Conservation (phyloP, 2,888 invertebrate species). For the Sphaeridia pumilis region DNA sequence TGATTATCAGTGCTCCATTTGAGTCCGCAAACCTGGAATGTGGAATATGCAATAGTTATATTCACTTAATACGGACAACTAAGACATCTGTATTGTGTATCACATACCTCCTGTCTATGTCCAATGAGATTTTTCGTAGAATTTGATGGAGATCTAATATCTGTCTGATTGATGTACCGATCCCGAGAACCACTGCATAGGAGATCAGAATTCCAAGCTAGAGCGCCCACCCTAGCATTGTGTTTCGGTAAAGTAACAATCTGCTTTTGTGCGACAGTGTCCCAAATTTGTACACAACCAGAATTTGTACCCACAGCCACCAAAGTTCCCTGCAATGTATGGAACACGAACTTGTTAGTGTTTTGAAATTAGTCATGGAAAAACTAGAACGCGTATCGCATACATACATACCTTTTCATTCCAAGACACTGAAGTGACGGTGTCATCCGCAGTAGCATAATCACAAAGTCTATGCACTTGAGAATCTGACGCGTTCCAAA, state of each 20-base stretch:
- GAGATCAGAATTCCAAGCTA: conserved; percentile 96
- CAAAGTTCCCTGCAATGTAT: conserved; percentile 55
- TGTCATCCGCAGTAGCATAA: conserved; percentile 79
- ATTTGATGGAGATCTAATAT: conserved; percentile 69
- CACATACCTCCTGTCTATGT: conserved; percentile 77
- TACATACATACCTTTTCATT: conserved; percentile 57
- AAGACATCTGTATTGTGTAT: not conserved
- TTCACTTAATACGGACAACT: not conserved
- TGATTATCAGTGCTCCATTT: conserved; percentile 98
- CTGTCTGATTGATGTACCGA: conserved; percentile 81
- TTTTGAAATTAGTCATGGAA: no score
- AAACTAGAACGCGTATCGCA: no score
- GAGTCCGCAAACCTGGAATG: conserved; percentile 62
- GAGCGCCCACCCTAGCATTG: conserved; percentile 81
- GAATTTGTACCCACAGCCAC: conserved; percentile 97
- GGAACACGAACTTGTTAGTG: not conserved
- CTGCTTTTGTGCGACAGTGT: conserved; percentile 78
- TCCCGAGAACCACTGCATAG: conserved; percentile 92
- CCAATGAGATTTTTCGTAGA: conserved; percentile 68
- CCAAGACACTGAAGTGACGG: conserved; percentile 98
- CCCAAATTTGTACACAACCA: conserved; percentile 96
- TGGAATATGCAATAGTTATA: not conserved
- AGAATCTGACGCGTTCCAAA: conserved; percentile 98
- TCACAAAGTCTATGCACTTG: conserved; percentile 95
- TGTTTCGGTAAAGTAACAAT: conserved; percentile 84